These are phyloP conservation scores for Lampris incognitus DNA, from an alignment of 2,113 vertebrate species.

Conservation along the genomic window DNA sequence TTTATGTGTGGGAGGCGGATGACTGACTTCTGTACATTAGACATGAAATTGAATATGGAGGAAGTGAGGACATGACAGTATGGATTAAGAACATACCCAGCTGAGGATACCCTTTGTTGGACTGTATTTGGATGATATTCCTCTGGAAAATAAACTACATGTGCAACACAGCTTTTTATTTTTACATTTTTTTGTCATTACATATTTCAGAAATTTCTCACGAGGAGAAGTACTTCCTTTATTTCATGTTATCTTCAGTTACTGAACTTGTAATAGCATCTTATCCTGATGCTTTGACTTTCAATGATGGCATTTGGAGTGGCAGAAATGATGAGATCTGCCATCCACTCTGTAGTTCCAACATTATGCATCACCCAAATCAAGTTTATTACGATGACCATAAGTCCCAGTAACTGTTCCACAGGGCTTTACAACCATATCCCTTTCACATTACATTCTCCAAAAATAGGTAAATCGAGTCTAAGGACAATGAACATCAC, in stretches of 20 bases:
- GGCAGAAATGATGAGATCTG: neutral
- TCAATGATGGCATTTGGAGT: neutral
- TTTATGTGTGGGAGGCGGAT: slow-evolving; percentile 5
- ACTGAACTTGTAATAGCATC: neutral
- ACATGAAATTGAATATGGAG: slow-evolving; percentile 2
- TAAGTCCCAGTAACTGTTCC: too few relatives aligned
- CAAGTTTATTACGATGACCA: too few relatives aligned
- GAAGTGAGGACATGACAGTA: neutral
- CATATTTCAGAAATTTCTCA: neutral
- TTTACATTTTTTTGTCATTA: neutral
- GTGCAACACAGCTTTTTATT: neutral
- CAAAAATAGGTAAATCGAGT: too few relatives aligned
- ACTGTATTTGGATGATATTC: slow-evolving; percentile 36
- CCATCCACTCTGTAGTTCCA: neutral
- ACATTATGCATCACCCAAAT: neutral
- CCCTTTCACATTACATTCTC: too few relatives aligned
- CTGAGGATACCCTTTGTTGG: slow-evolving; percentile 8
- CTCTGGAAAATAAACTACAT: slow-evolving; percentile 46
- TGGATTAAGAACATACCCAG: neutral
- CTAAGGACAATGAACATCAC: too few relatives aligned
- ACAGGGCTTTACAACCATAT: too few relatives aligned
- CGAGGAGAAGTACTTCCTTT: neutral
- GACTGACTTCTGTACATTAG: slow-evolving; percentile 27
- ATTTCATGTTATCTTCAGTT: neutral
- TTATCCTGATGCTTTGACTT: neutral